Evolutionary conservation across 2,888 invertebrate genomes (phyloP).

Genomic region (Agrilus biguttatus): DNA sequence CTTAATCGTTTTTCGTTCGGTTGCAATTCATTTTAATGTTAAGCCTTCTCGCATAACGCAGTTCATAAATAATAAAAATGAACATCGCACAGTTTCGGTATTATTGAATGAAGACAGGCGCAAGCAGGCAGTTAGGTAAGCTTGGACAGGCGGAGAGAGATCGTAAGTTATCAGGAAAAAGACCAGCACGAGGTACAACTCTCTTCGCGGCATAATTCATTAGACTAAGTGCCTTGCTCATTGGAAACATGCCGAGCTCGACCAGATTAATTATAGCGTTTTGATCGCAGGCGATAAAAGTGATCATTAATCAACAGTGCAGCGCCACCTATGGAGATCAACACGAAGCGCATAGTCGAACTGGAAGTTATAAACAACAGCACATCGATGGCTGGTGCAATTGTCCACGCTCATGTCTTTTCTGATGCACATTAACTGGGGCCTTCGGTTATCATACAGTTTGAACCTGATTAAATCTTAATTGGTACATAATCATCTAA

Average conservation of each 20-base stretch:
- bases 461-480: no score
- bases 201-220: no score
- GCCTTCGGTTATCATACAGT: neutral
- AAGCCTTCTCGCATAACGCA: no score
- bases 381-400: slow-evolving; percentile 23
- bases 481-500: no score
- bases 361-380: slow-evolving; percentile 20
- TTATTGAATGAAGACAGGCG: no score
- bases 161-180: neutral
- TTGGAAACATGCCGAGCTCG: slow-evolving; percentile 1
- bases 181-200: neutral
- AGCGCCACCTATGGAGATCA: slow-evolving; percentile 23
- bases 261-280: slow-evolving; percentile 10
- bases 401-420: slow-evolving; percentile 16
- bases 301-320: slow-evolving; percentile 13
- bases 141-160: neutral
- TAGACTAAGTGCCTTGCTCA: no score
- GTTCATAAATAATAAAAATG: no score
- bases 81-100: no score
- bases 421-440: slow-evolving; percentile 7
- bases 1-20: no score
- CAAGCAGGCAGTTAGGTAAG: neutral
- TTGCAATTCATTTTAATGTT: no score
- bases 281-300: slow-evolving; percentile 9
- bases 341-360: slow-evolving; percentile 14